Conservation (phyloP, 2,888 invertebrate species). For the Isotomurus palustris region DNA sequence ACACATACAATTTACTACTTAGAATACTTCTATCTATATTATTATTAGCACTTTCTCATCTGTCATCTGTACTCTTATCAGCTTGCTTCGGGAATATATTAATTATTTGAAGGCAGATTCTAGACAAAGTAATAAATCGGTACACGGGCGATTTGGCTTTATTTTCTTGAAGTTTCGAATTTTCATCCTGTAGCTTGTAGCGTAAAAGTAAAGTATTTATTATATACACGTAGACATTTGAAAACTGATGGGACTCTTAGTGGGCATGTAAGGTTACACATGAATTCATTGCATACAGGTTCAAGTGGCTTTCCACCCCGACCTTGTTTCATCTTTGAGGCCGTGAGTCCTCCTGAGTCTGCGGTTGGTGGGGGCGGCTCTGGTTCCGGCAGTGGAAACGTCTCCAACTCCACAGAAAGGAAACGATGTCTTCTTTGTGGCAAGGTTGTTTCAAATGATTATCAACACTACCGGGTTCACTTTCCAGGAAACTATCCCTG, state of each 20-base stretch:
- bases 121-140: no score
- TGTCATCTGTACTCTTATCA: no score
- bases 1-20: no score
- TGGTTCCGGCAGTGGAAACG: constrained; percentile 27
- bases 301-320: constrained; percentile 41
- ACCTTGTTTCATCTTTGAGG: constrained; percentile 44
- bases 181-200: no score
- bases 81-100: no score
- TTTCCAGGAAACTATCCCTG: constrained; percentile 36
- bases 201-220: no score
- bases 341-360: constrained; percentile 30
- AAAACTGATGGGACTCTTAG: constrained; percentile 19
- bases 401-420: not conserved
- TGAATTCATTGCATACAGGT: constrained; percentile 22
- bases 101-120: no score
- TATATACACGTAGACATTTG: no score
- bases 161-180: no score
- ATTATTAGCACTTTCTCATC: no score
- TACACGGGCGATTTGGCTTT: no score
- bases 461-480: constrained; percentile 43
- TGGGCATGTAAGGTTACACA: constrained; percentile 23
- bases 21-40: no score
- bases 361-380: constrained; percentile 18
- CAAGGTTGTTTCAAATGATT: constrained; percentile 49
- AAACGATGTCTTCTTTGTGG: constrained; percentile 47